These are phyloP conservation scores for Centrocercus urophasianus DNA, from an alignment of 2,113 vertebrate species.

Conservation along the genomic window DNA sequence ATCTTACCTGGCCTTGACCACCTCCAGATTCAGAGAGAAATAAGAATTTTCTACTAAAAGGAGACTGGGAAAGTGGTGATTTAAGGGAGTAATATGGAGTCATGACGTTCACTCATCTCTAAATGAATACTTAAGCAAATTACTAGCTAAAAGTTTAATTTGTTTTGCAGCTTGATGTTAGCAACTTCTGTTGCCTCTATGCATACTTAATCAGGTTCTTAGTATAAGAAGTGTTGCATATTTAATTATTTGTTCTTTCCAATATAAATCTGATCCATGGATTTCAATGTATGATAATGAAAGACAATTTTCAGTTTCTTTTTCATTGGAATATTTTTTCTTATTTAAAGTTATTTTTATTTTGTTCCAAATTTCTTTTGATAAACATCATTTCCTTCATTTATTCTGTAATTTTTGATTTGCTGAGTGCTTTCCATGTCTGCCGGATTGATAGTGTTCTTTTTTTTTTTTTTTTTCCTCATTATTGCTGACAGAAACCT, in stretches of 20 bases:
- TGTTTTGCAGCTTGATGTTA: background rate
- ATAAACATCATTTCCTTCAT: background rate
- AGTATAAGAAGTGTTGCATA: background rate
- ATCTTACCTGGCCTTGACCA: too few species aligned
- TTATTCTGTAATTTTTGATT: background rate
- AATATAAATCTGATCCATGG: background rate
- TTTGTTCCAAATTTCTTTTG: background rate
- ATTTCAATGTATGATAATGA: background rate
- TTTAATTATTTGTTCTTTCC: background rate
- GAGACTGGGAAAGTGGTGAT: background rate
- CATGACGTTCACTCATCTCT: accelerated
- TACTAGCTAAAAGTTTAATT: background rate
- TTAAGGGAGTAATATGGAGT: background rate
- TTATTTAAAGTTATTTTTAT: background rate
- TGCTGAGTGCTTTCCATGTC: background rate
- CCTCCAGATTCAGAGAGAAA: too few species aligned
- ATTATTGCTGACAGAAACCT: background rate
- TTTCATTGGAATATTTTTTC: background rate
- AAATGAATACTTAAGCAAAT: background rate
- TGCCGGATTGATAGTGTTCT: background rate
- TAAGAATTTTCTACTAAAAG: background rate
- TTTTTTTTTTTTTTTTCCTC: background rate
- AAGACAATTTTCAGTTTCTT: background rate
- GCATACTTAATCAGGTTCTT: background rate
- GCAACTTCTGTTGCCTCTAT: background rate